Conservation (phyloP, 37 sponge, comb jelly and placozoan genomes). For the Lycopodina hypogea region DNA sequence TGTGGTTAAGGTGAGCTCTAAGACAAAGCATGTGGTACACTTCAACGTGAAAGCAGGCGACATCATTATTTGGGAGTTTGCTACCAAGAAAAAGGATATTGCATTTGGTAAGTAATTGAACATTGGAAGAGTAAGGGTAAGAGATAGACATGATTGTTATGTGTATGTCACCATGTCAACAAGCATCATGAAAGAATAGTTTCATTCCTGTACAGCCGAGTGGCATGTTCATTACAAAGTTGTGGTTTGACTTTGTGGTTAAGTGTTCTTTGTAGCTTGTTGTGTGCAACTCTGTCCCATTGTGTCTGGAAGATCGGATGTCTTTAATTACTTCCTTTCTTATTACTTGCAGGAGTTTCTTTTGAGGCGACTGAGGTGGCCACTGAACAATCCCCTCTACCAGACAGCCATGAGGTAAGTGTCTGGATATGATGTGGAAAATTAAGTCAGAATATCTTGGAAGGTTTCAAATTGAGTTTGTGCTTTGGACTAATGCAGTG, state of each 20-base stretch:
- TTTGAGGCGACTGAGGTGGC: conserved; percentile 86
- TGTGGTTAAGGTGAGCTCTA: conserved; percentile 78
- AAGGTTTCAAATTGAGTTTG: too few species aligned
- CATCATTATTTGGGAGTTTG: conserved; percentile 92
- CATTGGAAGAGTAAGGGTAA: background rate
- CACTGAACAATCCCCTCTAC: conserved; percentile 41
- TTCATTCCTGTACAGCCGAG: too few species aligned
- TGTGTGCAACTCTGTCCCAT: too few species aligned
- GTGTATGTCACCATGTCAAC: too few species aligned
- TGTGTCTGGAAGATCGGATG: too few species aligned
- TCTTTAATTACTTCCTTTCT: too few species aligned
- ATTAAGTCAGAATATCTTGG: too few species aligned
- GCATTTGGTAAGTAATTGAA: conserved; percentile 74
- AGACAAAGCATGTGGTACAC: conserved; percentile 86
- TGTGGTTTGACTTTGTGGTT: too few species aligned
- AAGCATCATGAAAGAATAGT: too few species aligned
- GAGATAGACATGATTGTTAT: background rate
- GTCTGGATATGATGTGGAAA: background rate
- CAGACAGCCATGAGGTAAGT: conserved; percentile 38
- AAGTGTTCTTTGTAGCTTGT: too few species aligned
- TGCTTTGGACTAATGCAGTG: too few species aligned
- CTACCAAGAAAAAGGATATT: conserved; percentile 90
- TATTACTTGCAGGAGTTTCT: conserved; percentile 39
- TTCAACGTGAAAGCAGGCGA: conserved; percentile 93
- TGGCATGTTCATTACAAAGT: too few species aligned